A percentile compares a stretch with the other conserved stretches of the same genome.
These are phyloP conservation scores for Eugnorisma glareosa DNA, from an alignment of 2,888 invertebrate genomes.

Conservation along the genomic window DNA sequence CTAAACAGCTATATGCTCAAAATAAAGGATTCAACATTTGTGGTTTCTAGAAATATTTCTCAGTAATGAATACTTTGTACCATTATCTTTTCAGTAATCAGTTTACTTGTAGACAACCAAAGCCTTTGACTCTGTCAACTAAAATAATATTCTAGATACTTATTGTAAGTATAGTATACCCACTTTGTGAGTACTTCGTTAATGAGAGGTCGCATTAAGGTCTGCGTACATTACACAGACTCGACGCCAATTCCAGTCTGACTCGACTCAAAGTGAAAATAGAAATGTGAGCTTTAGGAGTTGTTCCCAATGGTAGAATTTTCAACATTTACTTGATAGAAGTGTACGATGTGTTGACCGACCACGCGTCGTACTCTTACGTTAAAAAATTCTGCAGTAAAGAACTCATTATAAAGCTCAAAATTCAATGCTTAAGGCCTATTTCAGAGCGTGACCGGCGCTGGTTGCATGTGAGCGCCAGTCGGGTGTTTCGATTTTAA, in stretches of 20 bases:
- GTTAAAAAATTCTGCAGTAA: not conserved
- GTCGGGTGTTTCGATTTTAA: no score
- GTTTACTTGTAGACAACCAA: slow-evolving; percentile 16
- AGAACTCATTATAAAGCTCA: not conserved
- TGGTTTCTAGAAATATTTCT: not conserved
- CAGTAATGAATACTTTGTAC: not conserved
- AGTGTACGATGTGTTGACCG: not conserved
- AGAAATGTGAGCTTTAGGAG: not conserved
- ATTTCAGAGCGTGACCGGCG: no score
- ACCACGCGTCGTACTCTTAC: not conserved
- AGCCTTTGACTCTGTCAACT: slow-evolving; percentile 15
- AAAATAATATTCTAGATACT: slow-evolving; percentile 2
- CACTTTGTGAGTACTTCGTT: slow-evolving; percentile 5
- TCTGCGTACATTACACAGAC: not conserved
- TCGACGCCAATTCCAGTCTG: not conserved
- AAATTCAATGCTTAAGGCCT: not conserved
- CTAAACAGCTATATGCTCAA: not conserved
- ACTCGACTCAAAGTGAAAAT: not conserved
- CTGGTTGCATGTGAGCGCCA: no score
- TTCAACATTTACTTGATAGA: not conserved
- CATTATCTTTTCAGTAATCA: not conserved
- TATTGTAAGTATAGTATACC: not conserved
- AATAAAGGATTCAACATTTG: not conserved
- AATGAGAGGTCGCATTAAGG: slow-evolving; percentile 5
- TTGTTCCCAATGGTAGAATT: not conserved